Base-by-base conservation (phyloP, 2,888 invertebrate genomes). In the Mystacides longicornis region DNA sequence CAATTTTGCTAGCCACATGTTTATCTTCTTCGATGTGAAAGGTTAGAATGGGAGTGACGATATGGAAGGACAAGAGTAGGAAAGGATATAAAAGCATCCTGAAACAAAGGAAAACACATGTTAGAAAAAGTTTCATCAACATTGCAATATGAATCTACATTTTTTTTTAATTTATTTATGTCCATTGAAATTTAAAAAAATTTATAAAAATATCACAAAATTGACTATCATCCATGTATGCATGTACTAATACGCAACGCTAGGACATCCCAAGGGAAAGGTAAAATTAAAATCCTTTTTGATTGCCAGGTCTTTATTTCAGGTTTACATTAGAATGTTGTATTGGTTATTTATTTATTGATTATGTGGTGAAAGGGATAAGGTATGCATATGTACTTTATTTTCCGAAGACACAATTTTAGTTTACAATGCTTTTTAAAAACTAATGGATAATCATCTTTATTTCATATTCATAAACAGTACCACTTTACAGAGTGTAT, bases 31-130 rank as follows among this genome's bases (percentile, higher is more conserved):
- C 49, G 19, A 45, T 50, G 18, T 45, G 45, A 45, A 19, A 19
- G 20, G 20, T 20, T 9, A 45, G 4, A 20, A 45, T 21, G n/a
- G 16, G 3, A 45, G 45, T 3, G 21, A 45, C 3, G 4, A 45
- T 20, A 19, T 21, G 20, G 3, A 45, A 19, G 21, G 20, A 20
- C 20, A 19, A 45, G 20, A 7, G 20, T 45, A 37, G 3, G 4
- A 16, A 37, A 37, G 37, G 37, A 14, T n/a, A 14, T 37, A 37
- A 14, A 37, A 14, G 61, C 77, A 77, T 77, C 59, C 77, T 77
- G 75, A 52, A 77, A 77, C 77, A 76, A 76, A 63, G 65, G 64
- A 70, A 67, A 69, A 63, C 45, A 49, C 3, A 37, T 16, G 16
- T 37, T 37, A 37, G n/a, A 37, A 37, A 37, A 20, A 7, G 14